Percentiles rank a stretch among this genome's conserved stretches.
phyloP scores from a whole-genome alignment of 2,888 invertebrate species.

The Hypselothyrea guttata region DNA sequence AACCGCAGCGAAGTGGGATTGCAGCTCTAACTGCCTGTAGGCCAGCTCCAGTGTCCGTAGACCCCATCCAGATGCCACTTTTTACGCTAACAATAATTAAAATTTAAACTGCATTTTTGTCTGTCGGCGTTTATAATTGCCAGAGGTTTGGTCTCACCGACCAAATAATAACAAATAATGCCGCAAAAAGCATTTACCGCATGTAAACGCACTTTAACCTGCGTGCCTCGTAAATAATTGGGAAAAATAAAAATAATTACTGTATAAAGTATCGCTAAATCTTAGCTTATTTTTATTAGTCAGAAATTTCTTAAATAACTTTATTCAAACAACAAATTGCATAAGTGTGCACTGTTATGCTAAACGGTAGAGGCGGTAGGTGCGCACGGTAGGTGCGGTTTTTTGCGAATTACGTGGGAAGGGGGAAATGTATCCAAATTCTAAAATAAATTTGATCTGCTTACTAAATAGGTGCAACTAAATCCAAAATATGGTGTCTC shows the following conservation, averaged over 20 bases:
- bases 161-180: constrained; percentile 17
- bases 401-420: no score
- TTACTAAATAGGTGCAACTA: no score
- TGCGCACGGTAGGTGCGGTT: no score
- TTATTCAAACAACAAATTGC: no score
- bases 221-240: neutral
- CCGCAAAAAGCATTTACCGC: constrained; percentile 10
- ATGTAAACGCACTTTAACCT: constrained; percentile 1
- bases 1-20: constrained; percentile 16
- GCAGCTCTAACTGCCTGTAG: constrained; percentile 31
- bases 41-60: constrained; percentile 36
- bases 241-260: neutral
- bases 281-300: no score
- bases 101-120: constrained; percentile 47
- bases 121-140: constrained; percentile 50
- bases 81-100: constrained; percentile 41
- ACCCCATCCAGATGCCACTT: constrained; percentile 21
- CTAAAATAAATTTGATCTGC: no score
- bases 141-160: constrained; percentile 36
- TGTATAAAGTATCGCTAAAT: neutral
- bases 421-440: no score
- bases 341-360: no score
- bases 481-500: no score
- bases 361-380: no score
- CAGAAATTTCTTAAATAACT: no score